Conservation (phyloP, 2,113 vertebrate species). For the Chaetops frenatus region DNA sequence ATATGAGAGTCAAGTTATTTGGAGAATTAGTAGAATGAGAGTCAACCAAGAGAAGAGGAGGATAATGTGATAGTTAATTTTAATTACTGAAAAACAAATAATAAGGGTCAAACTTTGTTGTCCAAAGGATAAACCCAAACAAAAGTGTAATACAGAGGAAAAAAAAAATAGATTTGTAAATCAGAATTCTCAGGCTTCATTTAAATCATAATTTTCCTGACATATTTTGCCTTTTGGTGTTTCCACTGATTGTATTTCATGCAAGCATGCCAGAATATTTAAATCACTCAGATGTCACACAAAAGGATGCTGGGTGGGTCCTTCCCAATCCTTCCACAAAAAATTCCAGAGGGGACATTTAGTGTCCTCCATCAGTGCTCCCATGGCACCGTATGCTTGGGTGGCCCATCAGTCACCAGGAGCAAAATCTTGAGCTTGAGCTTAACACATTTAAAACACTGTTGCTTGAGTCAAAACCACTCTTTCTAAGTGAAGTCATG, state of each 20-base stretch:
- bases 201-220: background rate
- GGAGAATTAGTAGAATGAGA: background rate
- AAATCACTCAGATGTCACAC: background rate
- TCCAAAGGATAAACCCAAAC: background rate
- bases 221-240: background rate
- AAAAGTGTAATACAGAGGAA: background rate
- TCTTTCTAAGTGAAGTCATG: background rate
- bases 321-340: background rate
- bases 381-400: rapidly evolving
- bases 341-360: background rate
- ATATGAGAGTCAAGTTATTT: background rate
- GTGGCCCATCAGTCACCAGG: background rate
- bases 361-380: background rate
- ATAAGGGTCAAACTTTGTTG: background rate
- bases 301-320: background rate
- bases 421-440: background rate
- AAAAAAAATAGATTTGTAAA: background rate
- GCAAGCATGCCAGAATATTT: background rate
- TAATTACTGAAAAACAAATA: background rate
- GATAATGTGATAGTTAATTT: background rate
- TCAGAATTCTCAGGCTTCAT: background rate
- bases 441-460: background rate
- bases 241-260: background rate
- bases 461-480: background rate
- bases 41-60: background rate